Evolutionary conservation across 2,113 vertebrate species (phyloP).

Genomic region (Balaenoptera acutorostrata): DNA sequence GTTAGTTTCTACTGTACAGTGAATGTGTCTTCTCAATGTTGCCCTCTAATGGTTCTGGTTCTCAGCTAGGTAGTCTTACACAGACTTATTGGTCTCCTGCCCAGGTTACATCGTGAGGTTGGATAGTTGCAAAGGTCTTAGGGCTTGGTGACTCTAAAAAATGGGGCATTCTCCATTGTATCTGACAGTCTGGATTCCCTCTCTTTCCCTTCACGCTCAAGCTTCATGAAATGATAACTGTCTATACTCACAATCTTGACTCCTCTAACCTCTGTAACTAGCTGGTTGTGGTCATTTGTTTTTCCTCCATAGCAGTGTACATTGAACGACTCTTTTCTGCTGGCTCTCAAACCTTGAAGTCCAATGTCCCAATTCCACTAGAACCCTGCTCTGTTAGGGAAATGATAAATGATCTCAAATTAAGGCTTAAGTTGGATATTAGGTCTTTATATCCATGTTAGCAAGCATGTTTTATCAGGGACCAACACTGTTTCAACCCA

Average conservation of each 20-base stretch:
- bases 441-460: not conserved
- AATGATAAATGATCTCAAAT: not conserved
- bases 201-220: not conserved
- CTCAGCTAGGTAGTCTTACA: not conserved
- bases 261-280: not conserved
- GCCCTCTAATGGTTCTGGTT: not conserved
- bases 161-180: not conserved
- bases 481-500: not conserved
- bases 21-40: not conserved
- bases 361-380: not conserved
- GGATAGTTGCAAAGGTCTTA: not conserved
- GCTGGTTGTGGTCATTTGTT: not conserved
- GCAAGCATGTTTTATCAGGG: not conserved
- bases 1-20: no score
- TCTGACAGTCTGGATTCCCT: not conserved
- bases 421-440: not conserved
- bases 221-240: slow-evolving; percentile 6
- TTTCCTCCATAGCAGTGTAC: not conserved
- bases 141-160: not conserved
- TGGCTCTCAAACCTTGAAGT: not conserved
- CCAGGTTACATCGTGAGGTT: not conserved
- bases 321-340: not conserved
- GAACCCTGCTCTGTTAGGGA: not conserved
- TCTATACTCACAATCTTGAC: not conserved
- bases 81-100: not conserved